Percentiles rank a stretch among this genome's conserved stretches.
Conservation (phyloP, 2,113 vertebrate genomes). For the Dasyurus viverrinus region DNA sequence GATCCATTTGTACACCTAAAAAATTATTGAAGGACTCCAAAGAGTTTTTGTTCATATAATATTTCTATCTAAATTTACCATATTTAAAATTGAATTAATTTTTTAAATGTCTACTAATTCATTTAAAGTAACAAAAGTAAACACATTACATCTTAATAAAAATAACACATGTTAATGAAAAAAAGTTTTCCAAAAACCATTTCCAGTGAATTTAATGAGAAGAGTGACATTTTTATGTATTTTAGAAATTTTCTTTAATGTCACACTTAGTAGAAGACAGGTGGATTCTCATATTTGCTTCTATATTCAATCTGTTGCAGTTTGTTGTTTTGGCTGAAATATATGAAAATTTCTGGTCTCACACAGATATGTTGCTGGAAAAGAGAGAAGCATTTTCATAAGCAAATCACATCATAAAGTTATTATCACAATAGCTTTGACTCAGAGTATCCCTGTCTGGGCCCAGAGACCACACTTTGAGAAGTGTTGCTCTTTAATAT, state of each 20-base stretch:
- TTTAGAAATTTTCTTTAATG: neutral
- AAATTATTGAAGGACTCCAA: neutral
- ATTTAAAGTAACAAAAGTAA: neutral
- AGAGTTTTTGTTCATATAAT: neutral
- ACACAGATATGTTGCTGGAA: neutral
- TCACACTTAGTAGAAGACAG: neutral
- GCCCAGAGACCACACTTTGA: neutral
- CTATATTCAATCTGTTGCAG: neutral
- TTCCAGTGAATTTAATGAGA: neutral
- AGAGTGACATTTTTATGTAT: neutral
- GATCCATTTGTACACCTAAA: neutral
- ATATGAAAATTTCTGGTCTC: neutral
- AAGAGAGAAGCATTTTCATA: neutral
- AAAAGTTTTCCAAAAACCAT: neutral
- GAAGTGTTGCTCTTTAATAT: neutral
- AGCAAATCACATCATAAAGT: neutral
- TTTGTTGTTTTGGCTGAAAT: neutral
- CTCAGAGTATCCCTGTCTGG: neutral
- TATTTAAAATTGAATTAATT: neutral
- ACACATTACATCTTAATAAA: neutral
- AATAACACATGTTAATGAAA: neutral
- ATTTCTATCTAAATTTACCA: neutral
- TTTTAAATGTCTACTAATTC: neutral
- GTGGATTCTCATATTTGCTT: neutral
- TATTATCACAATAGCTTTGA: neutral